Evolutionary conservation across 1,140 invertebrate genomes (phyloP).

Genomic region (Listronotus oregonensis): DNA sequence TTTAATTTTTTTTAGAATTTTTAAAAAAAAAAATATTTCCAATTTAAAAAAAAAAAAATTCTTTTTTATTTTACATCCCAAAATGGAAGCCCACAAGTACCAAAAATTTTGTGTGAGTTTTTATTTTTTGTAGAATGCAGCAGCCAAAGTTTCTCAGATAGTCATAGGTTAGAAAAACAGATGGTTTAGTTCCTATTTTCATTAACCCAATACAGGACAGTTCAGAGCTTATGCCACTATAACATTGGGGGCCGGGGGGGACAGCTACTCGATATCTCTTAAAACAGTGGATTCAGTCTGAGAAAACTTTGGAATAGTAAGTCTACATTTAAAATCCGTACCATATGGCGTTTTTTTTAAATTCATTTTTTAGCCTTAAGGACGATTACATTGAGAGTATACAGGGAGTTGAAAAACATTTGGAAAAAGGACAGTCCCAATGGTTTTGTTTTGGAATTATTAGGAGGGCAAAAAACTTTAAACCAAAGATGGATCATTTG

Average conservation of each 20-base stretch:
- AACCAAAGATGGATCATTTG: constrained; percentile 98
- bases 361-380: constrained; percentile 71
- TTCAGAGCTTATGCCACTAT: constrained; percentile 86
- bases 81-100: too few relatives aligned
- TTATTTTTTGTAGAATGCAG: constrained; percentile 67
- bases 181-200: constrained; percentile 96
- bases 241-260: constrained; percentile 88
- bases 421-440: constrained; percentile 84
- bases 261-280: constrained; percentile 94
- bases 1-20: too few relatives aligned
- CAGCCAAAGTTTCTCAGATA: constrained; percentile 84
- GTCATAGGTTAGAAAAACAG: constrained; percentile 87
- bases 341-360: too few relatives aligned
- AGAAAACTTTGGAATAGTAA: constrained; percentile 88
- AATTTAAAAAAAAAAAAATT: too few relatives aligned
- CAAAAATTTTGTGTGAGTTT: not conserved
- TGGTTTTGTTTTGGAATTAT: constrained; percentile 88
- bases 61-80: too few relatives aligned
- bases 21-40: too few relatives aligned
- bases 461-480: constrained; percentile 80
- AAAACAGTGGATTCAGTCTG: constrained; percentile 93
- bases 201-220: constrained; percentile 91
- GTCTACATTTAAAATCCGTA: constrained; percentile 49
- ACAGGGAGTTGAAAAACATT: constrained; percentile 78
- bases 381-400: constrained; percentile 88